Base-by-base conservation (phyloP, 1,140 invertebrate genomes). In the Drosophila setifemur region DNA sequence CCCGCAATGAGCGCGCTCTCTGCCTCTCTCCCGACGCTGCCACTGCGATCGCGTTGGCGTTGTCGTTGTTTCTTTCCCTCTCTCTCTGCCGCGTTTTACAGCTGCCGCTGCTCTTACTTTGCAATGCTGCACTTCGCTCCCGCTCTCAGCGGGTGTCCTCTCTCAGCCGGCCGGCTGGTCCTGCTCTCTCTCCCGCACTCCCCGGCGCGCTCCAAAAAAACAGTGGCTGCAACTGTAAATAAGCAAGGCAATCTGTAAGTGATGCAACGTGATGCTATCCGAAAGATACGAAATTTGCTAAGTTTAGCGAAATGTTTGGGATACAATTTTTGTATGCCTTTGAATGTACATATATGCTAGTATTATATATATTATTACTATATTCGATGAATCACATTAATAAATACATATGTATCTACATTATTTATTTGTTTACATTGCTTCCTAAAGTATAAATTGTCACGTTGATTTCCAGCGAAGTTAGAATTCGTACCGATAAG, bases 151-250 rank as follows among this genome's bases (percentile, higher is more conserved):
- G 18, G 55, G 19, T 14, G 42, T 26, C 14, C 45, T 29, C 25
- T 45, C 25, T 35, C 19, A n/a, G n/a, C 18, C 48, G 48, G 35
- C 50, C 53, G 37, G 49, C 58, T 67, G n/a, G 7, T 61, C 42
- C 45, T 40, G 16, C 44, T 48, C 53, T 28, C 26, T 35, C 49
- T 31, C 39, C 21, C 23, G 8, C 7, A 9, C 18, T 16, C 31
- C n/a, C 14, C 3, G 21, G 21, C 21, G n/a, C 33, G 29, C 12
- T 25, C 2, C n/a, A n/a, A n/a, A 7, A 3, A 19, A 6, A 12
- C 3, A 23, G 44, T 23, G 49, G 7, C 47, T 23, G 37, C 57
- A 57, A 54, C 37, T 33, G 50, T 33, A 6, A 61, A 42, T 39
- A 40, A 43, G 14, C 18, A 19, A 57, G 43, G n/a, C 23, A 21